Conservation (phyloP, 1,140 invertebrate species). For the Tachypleus tridentatus region DNA sequence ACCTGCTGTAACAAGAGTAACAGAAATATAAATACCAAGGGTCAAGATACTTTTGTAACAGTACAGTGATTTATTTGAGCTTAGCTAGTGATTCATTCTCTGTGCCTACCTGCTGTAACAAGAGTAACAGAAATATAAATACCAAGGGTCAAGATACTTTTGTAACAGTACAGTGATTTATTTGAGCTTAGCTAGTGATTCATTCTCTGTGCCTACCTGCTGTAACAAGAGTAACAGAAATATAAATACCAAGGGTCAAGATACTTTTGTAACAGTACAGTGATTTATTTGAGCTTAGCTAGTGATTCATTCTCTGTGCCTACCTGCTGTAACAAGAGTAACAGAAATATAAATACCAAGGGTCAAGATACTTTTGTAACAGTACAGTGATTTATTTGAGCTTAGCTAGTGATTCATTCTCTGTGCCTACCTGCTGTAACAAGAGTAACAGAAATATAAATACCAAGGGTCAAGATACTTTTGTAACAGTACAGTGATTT, state of each 20-base stretch:
- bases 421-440: constrained; percentile 66
- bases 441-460: too few species aligned
- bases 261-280: too few species aligned
- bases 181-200: constrained; percentile 86
- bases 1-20: constrained; percentile 55
- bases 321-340: constrained; percentile 53
- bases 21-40: too few species aligned
- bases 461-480: too few species aligned
- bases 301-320: constrained; percentile 78
- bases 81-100: constrained; percentile 84
- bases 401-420: constrained; percentile 84
- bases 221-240: constrained; percentile 33
- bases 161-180: too few species aligned
- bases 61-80: constrained; percentile 45
- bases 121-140: too few species aligned
- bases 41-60: too few species aligned
- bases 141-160: too few species aligned
- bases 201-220: constrained; percentile 78
- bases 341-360: too few species aligned
- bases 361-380: too few species aligned
- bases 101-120: constrained; percentile 65
- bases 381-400: constrained; percentile 44
- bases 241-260: too few species aligned
- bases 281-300: constrained; percentile 79
- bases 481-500: too few species aligned